Base-by-base conservation (phyloP, 2,797 vertebrate species). In the Atherinosoma microstoma region DNA sequence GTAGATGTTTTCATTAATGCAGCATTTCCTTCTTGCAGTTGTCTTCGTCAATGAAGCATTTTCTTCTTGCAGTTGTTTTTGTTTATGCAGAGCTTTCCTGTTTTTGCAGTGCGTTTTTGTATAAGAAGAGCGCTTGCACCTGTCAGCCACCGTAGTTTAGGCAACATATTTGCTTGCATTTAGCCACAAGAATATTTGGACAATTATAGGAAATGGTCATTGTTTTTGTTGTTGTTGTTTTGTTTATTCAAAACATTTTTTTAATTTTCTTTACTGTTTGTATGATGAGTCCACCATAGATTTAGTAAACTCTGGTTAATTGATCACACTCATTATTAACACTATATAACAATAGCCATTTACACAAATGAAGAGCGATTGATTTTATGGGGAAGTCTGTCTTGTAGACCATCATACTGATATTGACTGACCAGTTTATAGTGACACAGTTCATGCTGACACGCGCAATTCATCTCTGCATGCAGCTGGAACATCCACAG, bases 401-500 rank as follows among this genome's bases (percentile, higher is more conserved):
- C 49, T 24, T 51, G n/a, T 51, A 24, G 13, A 51, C 10, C 49
- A 3, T 51, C 11, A 11, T 24, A 12, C 47, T 9, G 8, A 8
- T 22, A 10, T 13, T 27, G 24, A 0, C 22, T 54, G 7, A 12
- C 10, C 10, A 24, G 49, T 53, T 53, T 53, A 22, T 53, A 53
- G 49, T 53, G 8, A 54, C 6, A 54, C 4, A 15, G 10, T 13
- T 27, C 51, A 27, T 32, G 5, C 12, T 45, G 38, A 20, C 16
- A 62, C 3, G 42, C 51, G 69, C 42, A 58, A 76, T 73, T 82
- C 76, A 75, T 51, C 57, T 72, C 58, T 60, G 6, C 59, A 18
- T 78, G 61, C 68, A 66, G 30, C 64, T 74, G 67, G 59, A 79
- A 69, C 47, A 36, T 62, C 38, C 45, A 61, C 42, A 82, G 73